Percentiles rank a stretch among this genome's conserved stretches.
These are phyloP conservation scores for Trilocha varians DNA, from an alignment of 2,888 invertebrate genomes.

Conservation along the genomic window DNA sequence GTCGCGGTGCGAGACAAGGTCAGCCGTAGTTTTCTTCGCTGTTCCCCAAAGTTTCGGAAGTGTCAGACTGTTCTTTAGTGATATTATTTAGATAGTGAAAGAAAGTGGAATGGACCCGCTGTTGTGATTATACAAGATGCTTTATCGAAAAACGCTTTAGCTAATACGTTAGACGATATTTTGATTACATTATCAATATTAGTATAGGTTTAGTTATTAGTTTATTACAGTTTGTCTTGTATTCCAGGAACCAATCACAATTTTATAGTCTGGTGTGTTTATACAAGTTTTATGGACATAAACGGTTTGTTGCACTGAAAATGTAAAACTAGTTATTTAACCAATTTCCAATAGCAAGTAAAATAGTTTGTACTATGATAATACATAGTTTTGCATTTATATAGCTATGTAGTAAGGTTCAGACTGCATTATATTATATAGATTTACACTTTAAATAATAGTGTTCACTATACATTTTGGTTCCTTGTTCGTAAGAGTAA, in stretches of 20 bases:
- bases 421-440: constrained; percentile 20
- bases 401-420: constrained; percentile 15
- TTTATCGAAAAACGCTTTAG: constrained; percentile 70
- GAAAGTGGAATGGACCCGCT: constrained; percentile 54
- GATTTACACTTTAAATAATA: constrained; percentile 12
- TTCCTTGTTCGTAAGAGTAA: constrained; percentile 16
- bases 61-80: constrained; percentile 66
- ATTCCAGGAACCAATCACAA: constrained; percentile 48
- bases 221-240: constrained; percentile 44
- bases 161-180: constrained; percentile 59
- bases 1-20: constrained; percentile 57
- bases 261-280: constrained; percentile 44
- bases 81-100: constrained; percentile 66
- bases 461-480: constrained; percentile 19
- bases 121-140: constrained; percentile 70
- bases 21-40: constrained; percentile 67
- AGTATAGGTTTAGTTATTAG: constrained; percentile 32
- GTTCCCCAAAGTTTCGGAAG: constrained; percentile 69
- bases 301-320: constrained; percentile 18
- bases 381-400: constrained; percentile 26
- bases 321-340: constrained; percentile 16
- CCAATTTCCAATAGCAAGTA: constrained; percentile 22
- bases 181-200: constrained; percentile 58
- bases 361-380: constrained; percentile 23
- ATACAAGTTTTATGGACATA: constrained; percentile 34